phyloP scores from a whole-genome alignment of 2,888 invertebrate species.

The Dastarcus helophoroides region DNA sequence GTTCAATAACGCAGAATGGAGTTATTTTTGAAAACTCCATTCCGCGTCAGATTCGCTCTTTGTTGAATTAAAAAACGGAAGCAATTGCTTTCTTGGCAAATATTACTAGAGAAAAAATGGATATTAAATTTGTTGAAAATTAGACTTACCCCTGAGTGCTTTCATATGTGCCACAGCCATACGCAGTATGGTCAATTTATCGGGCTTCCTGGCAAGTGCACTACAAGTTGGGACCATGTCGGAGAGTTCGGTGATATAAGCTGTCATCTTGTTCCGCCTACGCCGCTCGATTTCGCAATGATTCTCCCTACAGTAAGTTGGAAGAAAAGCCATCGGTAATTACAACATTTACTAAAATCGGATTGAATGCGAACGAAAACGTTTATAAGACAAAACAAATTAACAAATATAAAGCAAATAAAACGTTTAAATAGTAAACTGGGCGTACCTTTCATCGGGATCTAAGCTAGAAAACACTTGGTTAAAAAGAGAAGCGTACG shows the following conservation, averaged over 20 bases:
- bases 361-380: not conserved
- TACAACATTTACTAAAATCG: slow-evolving; percentile 21
- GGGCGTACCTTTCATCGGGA: no score
- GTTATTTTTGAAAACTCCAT: no score
- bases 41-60: no score
- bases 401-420: no score
- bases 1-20: no score
- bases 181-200: slow-evolving; percentile 95
- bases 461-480: no score
- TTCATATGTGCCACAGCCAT: slow-evolving; percentile 99
- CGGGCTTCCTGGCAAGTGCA: slow-evolving; percentile 94
- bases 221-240: slow-evolving; percentile 99
- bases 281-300: slow-evolving; percentile 98
- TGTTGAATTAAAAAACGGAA: not conserved
- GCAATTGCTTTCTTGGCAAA: not conserved
- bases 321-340: slow-evolving; percentile 31
- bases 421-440: no score
- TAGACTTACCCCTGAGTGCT: slow-evolving; percentile 71
- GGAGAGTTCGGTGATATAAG: slow-evolving; percentile 97
- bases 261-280: slow-evolving; percentile 99
- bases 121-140: slow-evolving; percentile 1
- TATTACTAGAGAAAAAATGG: not conserved
- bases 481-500: no score
- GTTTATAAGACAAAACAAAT: no score
- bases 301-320: slow-evolving; percentile 75